Evolutionary conservation across 2,888 invertebrate genomes (phyloP).

Genomic region (Ligdia adustata): DNA sequence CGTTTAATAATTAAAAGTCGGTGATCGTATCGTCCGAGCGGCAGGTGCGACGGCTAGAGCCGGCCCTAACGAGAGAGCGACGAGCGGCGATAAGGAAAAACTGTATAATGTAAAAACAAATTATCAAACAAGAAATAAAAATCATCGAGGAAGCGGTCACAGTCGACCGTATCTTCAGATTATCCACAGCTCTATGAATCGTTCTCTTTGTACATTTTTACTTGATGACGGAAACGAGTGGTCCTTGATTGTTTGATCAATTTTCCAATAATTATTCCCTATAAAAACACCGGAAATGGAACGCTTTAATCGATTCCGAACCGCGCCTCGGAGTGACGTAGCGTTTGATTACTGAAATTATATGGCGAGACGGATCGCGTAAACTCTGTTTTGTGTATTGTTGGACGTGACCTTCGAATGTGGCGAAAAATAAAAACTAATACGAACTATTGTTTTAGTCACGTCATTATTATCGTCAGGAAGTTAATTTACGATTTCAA

Average conservation of each 20-base stretch:
- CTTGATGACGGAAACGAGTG: constrained; percentile 67
- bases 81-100: constrained; percentile 58
- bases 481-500: constrained; percentile 76
- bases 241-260: constrained; percentile 75
- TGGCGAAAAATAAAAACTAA: constrained; percentile 78
- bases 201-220: constrained; percentile 60
- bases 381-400: constrained; percentile 79
- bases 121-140: constrained; percentile 77
- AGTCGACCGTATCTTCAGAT: constrained; percentile 77
- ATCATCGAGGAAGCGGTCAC: constrained; percentile 80
- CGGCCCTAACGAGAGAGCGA: constrained; percentile 60
- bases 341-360: constrained; percentile 80
- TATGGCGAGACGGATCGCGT: constrained; percentile 77
- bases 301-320: constrained; percentile 79
- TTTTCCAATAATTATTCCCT: constrained; percentile 77
- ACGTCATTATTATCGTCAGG: constrained; percentile 78
- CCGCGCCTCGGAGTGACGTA: constrained; percentile 75
- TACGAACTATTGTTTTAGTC: constrained; percentile 80
- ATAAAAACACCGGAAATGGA: constrained; percentile 80
- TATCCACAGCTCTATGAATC: constrained; percentile 72
- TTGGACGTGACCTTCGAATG: constrained; percentile 70
- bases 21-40: constrained; percentile 61
- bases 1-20: constrained; percentile 74
- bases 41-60: constrained; percentile 54
- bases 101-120: constrained; percentile 76